phyloP scores from a whole-genome alignment of 2,888 invertebrate genomes.

The Platerodrilus igneus region DNA sequence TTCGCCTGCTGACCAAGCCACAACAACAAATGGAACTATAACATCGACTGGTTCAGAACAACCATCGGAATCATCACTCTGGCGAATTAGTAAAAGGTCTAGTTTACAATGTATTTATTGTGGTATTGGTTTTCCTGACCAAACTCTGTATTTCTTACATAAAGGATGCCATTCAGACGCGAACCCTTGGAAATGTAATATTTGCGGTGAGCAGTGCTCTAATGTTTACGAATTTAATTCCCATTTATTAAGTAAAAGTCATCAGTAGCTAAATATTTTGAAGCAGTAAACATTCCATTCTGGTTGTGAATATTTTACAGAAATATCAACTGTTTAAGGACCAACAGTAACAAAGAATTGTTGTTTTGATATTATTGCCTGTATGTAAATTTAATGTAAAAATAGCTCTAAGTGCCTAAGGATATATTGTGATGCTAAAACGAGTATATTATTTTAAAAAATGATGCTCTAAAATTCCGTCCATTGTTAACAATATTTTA shows the following conservation, averaged over 20 bases:
- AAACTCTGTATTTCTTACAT: slow-evolving; percentile 93
- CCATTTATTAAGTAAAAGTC: slow-evolving; percentile 89
- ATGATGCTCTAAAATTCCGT: slow-evolving; percentile 21
- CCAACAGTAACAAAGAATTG: neutral
- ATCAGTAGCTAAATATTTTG: slow-evolving; percentile 52
- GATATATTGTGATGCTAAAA: slow-evolving; percentile 20
- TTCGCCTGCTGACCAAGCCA: slow-evolving; percentile 49
- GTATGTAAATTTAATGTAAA: neutral
- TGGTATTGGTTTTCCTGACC: slow-evolving; percentile 91
- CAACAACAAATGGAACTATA: slow-evolving; percentile 58
- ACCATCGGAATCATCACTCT: slow-evolving; percentile 45
- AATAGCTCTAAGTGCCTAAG: slow-evolving; percentile 12
- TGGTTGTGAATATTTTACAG: neutral
- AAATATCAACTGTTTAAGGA: neutral
- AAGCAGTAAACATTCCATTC: neutral
- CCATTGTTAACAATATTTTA: slow-evolving; percentile 21
- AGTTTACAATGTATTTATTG: slow-evolving; percentile 83
- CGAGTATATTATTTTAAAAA: slow-evolving; percentile 13
- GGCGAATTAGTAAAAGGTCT: slow-evolving; percentile 48
- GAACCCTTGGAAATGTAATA: slow-evolving; percentile 96
- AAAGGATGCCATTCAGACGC: slow-evolving; percentile 97
- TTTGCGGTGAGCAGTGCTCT: slow-evolving; percentile 91
- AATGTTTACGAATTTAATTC: slow-evolving; percentile 97
- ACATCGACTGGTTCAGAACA: slow-evolving; percentile 69
- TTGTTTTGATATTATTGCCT: neutral